Conservation (phyloP, 2,888 invertebrate genomes). For the Troides helena region DNA sequence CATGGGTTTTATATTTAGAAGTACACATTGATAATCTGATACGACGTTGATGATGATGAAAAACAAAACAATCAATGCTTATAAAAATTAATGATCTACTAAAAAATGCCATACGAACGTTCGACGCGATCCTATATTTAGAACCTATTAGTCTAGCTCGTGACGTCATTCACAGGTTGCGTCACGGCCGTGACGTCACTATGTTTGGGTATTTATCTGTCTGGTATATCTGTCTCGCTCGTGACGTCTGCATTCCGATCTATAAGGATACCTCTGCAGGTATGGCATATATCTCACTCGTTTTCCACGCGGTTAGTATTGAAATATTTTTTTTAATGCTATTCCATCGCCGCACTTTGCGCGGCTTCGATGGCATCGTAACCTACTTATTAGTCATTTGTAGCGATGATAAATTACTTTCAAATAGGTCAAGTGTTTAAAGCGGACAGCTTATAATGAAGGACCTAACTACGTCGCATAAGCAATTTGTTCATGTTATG, state of each 20-base stretch:
- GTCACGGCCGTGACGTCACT: constrained; percentile 18
- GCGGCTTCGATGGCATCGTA: constrained; percentile 2
- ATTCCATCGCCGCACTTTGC: neutral
- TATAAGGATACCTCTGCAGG: neutral
- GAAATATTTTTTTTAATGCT: neutral
- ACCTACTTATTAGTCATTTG: constrained; percentile 8
- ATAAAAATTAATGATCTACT: too few species aligned
- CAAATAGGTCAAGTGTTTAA: constrained; percentile 5
- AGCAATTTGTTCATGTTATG: too few species aligned
- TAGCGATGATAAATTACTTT: neutral
- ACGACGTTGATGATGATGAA: too few species aligned
- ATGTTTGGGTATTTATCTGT: constrained; percentile 6
- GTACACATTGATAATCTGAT: too few species aligned
- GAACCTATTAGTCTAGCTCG: neutral
- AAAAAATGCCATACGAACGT: neutral
- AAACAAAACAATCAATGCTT: too few species aligned
- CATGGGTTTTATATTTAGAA: too few species aligned
- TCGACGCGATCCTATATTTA: neutral
- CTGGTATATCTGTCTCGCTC: constrained; percentile 10
- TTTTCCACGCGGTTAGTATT: neutral
- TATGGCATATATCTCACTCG: neutral
- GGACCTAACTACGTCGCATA: too few species aligned
- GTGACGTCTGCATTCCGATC: constrained; percentile 3
- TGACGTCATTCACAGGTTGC: constrained; percentile 14
- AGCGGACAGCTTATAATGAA: neutral